These are phyloP conservation scores for Dynastes tityus DNA, from an alignment of 2,888 invertebrate genomes.

Conservation along the genomic window DNA sequence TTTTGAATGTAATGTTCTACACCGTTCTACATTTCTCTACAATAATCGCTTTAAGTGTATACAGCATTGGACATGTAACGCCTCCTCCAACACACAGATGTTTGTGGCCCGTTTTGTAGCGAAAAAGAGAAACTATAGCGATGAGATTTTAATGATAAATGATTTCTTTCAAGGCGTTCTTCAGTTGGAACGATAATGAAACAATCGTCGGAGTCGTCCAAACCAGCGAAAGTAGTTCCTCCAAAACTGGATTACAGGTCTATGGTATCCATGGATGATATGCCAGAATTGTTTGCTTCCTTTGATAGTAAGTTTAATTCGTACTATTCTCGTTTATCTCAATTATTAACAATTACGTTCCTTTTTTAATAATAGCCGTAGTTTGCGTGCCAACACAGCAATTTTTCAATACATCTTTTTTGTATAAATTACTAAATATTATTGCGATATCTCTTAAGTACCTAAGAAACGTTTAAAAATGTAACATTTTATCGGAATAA, in stretches of 20 bases:
- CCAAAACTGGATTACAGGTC: constrained; percentile 91
- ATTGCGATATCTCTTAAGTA: constrained; percentile 3
- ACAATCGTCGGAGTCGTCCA: constrained; percentile 76
- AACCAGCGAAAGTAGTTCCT: constrained; percentile 74
- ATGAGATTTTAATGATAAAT: background rate
- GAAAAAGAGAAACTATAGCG: background rate
- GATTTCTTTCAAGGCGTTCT: constrained; percentile 78
- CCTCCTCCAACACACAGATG: constrained; percentile 4
- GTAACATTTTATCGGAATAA: background rate
- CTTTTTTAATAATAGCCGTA: constrained; percentile 34
- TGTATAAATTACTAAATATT: constrained; percentile 26
- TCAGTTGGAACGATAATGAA: constrained; percentile 91
- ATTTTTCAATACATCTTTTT: constrained; percentile 44
- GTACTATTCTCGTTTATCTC: constrained; percentile 39
- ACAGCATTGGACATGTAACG: background rate
- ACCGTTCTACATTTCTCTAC: background rate
- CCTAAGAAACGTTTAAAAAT: background rate
- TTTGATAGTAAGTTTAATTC: constrained; percentile 87
- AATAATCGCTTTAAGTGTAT: background rate
- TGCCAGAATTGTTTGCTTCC: constrained; percentile 95
- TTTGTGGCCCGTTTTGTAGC: background rate
- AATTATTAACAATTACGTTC: constrained; percentile 16
- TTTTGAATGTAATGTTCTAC: background rate
- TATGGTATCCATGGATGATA: constrained; percentile 95
- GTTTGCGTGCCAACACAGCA: constrained; percentile 57